Conservation (phyloP, 2,797 vertebrate genomes). For the Hypotaenidia okinawae region DNA sequence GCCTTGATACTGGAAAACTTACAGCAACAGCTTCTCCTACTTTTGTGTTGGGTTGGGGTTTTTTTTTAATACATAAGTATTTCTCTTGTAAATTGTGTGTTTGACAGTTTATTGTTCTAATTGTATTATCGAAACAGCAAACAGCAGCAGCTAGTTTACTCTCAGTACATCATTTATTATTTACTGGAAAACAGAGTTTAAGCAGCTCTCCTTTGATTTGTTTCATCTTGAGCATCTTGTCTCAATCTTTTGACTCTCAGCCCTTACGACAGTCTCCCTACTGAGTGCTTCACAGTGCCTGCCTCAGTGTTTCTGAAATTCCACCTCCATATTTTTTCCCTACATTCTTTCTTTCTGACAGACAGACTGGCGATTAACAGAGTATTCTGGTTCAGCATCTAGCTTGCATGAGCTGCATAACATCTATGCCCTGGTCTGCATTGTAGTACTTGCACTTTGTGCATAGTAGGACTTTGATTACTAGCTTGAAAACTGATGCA, state of each 20-base stretch:
- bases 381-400: neutral
- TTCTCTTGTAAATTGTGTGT: neutral
- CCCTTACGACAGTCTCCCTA: neutral
- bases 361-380: neutral
- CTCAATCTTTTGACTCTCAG: neutral
- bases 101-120: neutral
- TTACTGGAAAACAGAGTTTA: neutral
- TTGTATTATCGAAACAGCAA: neutral
- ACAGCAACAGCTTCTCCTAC: neutral
- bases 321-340: neutral
- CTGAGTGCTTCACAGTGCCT: neutral
- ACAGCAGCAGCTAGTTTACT: neutral
- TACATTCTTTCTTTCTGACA: neutral
- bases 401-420: neutral
- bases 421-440: neutral
- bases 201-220: neutral
- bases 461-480: neutral
- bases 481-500: neutral
- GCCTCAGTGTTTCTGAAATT: neutral
- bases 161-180: neutral
- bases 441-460: neutral
- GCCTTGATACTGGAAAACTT: neutral
- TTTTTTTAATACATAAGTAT: neutral
- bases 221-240: neutral
- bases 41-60: rapidly evolving